Base-by-base conservation (phyloP, 2,888 invertebrate species). In the Tenthredo scrophulariae region DNA sequence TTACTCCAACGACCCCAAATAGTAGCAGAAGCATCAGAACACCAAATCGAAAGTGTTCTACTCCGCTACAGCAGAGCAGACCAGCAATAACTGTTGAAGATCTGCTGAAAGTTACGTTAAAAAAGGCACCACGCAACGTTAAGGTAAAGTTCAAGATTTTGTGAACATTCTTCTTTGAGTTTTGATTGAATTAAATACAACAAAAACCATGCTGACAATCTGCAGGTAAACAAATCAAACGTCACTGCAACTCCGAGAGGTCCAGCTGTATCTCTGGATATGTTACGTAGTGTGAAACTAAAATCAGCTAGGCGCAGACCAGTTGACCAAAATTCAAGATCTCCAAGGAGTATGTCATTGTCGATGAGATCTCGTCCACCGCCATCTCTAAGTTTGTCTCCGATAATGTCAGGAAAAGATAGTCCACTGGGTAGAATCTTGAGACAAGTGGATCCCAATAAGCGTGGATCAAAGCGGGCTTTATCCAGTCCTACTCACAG, bases 31-130 rank as follows among this genome's bases (percentile, higher is more conserved):
- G 33, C 62, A 84, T 86, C 43, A 87, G 87, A 62, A 88, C 89
- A n/a, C 89, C 90, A 26, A 86, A 89, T 54, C 90, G 88, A 84
- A 91, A 90, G 84, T 89, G 88, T 67, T 91, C 90, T 9, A 90
- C 90, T 29, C 90, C 91, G n/a, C 74, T 89, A 26, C 22, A 85
- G n/a, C 33, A 85, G 18, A 87, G 84, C 43, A 89, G 93, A 84
- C 92, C 92, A 2, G 46, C 89, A n/a, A 93, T 93, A 50, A 93
- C 93, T 7, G 91, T 92, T 9, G 93, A 93, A 43, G 93, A 93
- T 88, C 89, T 93, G 75, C 85, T 91, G 43, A 93, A 92, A 88
- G 92, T 93, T 26, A 93, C 91, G 18, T 85, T 93, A 33, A 92
- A 89, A 86, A 93, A 93, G 86, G 91, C 92, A 18, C 91, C 92